These are phyloP conservation scores for Porites divaricata DNA, from an alignment of 92 coral and sea anemone species.

Conservation along the genomic window DNA sequence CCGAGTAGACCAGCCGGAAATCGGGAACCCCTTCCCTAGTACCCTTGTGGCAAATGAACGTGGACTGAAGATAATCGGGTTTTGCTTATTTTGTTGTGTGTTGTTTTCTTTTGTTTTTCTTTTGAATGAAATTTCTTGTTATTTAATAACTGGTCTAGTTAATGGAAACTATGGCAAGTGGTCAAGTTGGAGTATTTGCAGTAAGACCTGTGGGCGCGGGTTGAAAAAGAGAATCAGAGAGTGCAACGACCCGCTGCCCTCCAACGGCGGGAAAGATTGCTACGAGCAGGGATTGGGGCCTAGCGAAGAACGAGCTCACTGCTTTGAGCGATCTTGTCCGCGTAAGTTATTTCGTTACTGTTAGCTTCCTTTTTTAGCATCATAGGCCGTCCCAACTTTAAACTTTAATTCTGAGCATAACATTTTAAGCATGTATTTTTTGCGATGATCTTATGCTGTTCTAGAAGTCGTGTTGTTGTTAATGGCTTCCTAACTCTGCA, in stretches of 20 bases:
- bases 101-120: not conserved
- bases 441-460: no score
- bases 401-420: not conserved
- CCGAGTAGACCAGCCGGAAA: no score
- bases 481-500: no score
- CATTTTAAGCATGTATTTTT: no score
- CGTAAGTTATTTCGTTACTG: conserved; percentile 53
- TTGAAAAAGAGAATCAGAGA: conserved; percentile 76
- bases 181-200: conserved; percentile 93
- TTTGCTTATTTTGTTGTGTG: not conserved
- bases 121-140: not conserved
- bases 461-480: no score
- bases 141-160: conserved; percentile 52
- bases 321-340: conserved; percentile 98
- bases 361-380: not conserved
- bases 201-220: conserved; percentile 96
- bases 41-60: not conserved
- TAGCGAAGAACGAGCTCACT: conserved; percentile 78
- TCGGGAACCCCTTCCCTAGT: no score
- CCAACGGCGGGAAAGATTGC: conserved; percentile 94
- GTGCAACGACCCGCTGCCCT: conserved; percentile 81
- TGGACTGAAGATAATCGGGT: not conserved
- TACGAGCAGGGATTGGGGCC: conserved; percentile 81
- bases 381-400: not conserved
- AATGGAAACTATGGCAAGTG: conserved; percentile 85